Evolutionary conservation across 2,888 invertebrate species (phyloP), one percentile per base, ranked within the genome.

Genomic region (Cheilosia soror): DNA sequence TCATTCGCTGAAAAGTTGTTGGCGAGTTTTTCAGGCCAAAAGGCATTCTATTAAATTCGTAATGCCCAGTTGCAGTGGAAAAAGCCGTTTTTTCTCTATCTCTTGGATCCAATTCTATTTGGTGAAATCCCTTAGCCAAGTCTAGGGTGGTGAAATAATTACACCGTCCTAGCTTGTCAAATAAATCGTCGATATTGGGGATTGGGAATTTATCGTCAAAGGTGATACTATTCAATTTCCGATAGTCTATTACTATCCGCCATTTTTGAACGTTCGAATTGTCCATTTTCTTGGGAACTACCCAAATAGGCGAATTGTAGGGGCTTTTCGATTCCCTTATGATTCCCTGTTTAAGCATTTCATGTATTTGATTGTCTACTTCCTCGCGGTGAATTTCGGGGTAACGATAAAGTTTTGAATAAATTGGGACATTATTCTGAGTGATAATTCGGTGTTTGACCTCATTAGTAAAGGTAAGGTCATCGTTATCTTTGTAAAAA

Each of bases 1-100:
- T 90, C 9, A 89, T 53, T 5, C 91, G 27, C 80, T 90, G 90
- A 79, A 92, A 92, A 0, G 90, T 90, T 0, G 88, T 87, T 2
- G 90, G 90, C 0, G 89, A 87, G 55, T 88, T 90, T 53, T 88
- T 58, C 4, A 69, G 31, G 13, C 47, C 58, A 71, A 71, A 55
- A 49, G 58, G 37, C 89, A 33, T 33, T 31, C 6, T 31, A 31
- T 31, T 31, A 7, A 33, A 33, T 9, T 33, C 2, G 42, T 86
- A 90, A 15, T 90, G 88, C 1, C 90, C 90, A 15, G 72, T 51
- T 37, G 84, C 62, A 15, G 88, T 88, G 0, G 79, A 87, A 79
- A 91, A 90, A 5, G 89, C 89, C 1, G 90, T 90, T 80, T 90
- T 90, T 90, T 11, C 1, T 53, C 7, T 66, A 27, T 53, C 37